Evolutionary conservation across 2,113 vertebrate species (phyloP).

Genomic region (Pardalotus punctatus): DNA sequence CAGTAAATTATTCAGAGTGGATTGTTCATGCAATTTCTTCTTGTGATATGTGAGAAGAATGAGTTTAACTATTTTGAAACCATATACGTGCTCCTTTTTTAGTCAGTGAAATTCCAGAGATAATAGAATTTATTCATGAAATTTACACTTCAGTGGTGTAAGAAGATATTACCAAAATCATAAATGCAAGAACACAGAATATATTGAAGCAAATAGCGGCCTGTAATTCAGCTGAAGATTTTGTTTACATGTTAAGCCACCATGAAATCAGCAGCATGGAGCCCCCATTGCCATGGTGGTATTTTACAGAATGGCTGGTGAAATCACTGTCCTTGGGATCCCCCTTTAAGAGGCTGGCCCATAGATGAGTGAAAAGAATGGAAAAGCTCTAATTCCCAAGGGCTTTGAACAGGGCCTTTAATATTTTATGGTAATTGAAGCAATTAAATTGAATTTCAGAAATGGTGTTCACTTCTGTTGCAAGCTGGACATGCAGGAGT

Average conservation of each 20-base stretch:
- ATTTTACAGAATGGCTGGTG: not conserved
- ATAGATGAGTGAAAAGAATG: not conserved
- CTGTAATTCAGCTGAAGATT: not conserved
- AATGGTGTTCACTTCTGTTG: not conserved
- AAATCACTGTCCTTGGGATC: not conserved
- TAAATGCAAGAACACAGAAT: not conserved
- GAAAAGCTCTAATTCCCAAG: not conserved
- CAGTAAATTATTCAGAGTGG: constrained; percentile 6
- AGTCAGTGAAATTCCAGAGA: constrained; percentile 1
- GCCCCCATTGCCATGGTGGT: rapidly evolving
- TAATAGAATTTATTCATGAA: constrained; percentile 61
- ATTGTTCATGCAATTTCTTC: not conserved
- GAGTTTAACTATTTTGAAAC: not conserved
- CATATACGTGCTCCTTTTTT: rapidly evolving
- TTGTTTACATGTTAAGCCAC: not conserved
- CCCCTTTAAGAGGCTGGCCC: not conserved
- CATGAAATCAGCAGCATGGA: not conserved
- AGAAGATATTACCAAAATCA: constrained; percentile 15
- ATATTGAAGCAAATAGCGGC: not conserved
- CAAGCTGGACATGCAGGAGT: not conserved
- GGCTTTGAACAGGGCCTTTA: not conserved
- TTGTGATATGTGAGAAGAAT: not conserved
- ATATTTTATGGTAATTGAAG: not conserved
- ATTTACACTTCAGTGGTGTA: constrained; percentile 60
- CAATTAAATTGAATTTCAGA: not conserved